Base-by-base conservation (phyloP, 2,113 vertebrate species). In the Carassius auratus region DNA sequence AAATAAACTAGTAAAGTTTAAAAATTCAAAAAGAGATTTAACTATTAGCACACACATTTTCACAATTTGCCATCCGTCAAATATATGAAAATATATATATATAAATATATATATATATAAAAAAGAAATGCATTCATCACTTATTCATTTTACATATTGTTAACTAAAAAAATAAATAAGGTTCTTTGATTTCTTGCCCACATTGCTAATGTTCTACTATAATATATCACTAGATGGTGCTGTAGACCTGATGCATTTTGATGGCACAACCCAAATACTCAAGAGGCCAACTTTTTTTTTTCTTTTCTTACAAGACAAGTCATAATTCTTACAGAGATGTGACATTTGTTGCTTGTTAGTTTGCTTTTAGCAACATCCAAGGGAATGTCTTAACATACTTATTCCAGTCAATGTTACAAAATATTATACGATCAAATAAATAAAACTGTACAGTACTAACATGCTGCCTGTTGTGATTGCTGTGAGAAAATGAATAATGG, bases 181-280 rank as follows among this genome's bases (percentile, higher is more conserved):
- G 5, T 12, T 73, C 9, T 5, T 45, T 73, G 1, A 45, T 17
- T 74, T 4, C 36, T 45, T 45, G 9, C n/a, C 26, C 64, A 33
- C 33, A 3, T 17, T 38, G 9, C n/a, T n/a, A 9, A 8, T 23
- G 61, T 36, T 2, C 5, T n/a, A n/a, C 61, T 3, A 7, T 55
- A 12, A 38, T 57, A 2, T 23, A 42, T 90, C 94, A 91, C 89
- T 87, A 93, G 94, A 90, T 91, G 93, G 92, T 87, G 89, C 89
- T 91, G 81, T 79, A 90, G 45, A 84, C 76, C 86, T 81, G 23
- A 30, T 26, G 3, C 26, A 38, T 12, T 66, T 68, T 57, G 3
- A 21, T 30, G 10, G 52, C 55, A 19, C 3, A 13, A 13, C 1
- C 2, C 26, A 59, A 36, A 36, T 10, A 36, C 8, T 77, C 30